Conservation (phyloP, 2,113 vertebrate genomes). For the Podarcis raffonei region DNA sequence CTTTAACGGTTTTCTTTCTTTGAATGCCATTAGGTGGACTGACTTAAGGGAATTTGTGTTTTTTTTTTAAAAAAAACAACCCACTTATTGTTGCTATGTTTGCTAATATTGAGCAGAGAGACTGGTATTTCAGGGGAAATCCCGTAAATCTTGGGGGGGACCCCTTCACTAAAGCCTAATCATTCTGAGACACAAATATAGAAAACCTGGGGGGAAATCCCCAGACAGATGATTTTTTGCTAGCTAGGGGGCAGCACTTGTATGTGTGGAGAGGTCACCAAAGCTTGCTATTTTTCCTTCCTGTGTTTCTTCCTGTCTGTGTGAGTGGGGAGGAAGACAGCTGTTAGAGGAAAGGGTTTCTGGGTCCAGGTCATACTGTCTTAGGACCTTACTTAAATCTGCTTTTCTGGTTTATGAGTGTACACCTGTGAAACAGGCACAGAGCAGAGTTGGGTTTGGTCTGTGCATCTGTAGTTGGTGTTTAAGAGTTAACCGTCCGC, state of each 20-base stretch:
- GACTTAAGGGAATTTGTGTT: background rate
- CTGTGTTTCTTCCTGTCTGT: background rate
- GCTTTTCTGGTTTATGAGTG: background rate
- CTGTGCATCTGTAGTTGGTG: background rate
- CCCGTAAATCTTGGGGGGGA: background rate
- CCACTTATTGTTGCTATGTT: background rate
- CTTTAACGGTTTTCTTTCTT: background rate
- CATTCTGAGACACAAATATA: background rate
- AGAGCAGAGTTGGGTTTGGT: no score
- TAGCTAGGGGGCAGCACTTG: background rate
- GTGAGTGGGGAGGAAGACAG: background rate
- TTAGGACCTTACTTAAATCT: background rate
- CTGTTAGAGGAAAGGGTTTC: background rate
- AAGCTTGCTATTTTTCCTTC: background rate
- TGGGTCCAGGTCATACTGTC: background rate
- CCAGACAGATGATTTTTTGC: background rate
- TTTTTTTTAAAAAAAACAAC: background rate
- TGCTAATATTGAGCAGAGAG: background rate
- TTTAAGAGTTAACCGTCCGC: background rate
- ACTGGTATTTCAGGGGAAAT: background rate
- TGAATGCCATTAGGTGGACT: background rate
- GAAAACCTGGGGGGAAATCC: background rate
- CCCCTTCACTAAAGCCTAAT: background rate
- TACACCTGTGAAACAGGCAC: background rate
- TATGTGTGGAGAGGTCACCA: background rate